A percentile compares a stretch with the other conserved stretches of the same genome.
phyloP scores from a whole-genome alignment of 2,797 vertebrate genomes.

The Syngnathus acus region DNA sequence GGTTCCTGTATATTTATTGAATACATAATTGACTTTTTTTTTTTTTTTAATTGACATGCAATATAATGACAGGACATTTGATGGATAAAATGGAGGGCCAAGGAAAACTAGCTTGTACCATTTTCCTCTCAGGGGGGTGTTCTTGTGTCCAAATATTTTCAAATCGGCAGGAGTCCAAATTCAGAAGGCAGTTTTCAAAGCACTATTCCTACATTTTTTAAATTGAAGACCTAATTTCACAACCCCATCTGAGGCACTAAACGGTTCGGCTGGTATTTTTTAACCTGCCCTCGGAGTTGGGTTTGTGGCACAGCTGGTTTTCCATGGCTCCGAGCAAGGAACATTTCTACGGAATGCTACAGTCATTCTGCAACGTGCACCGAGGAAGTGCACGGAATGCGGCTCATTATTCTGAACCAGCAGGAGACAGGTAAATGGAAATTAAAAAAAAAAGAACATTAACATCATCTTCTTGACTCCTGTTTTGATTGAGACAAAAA shows the following conservation, averaged over 20 bases:
- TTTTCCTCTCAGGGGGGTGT: constrained; percentile 4
- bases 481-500: not conserved
- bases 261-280: constrained; percentile 28
- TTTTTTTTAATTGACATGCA: constrained; percentile 44
- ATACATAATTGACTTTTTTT: constrained; percentile 41
- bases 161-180: not conserved
- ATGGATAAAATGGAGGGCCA: constrained; percentile 18
- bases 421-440: constrained; percentile 44
- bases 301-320: constrained; percentile 60
- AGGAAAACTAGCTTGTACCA: constrained; percentile 46
- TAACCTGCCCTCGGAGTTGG: not conserved
- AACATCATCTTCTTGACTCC: constrained; percentile 1
- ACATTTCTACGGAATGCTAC: constrained; percentile 22
- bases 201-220: not conserved
- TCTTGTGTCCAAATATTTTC: not conserved
- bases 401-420: constrained; percentile 20
- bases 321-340: constrained; percentile 32
- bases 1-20: constrained; percentile 67
- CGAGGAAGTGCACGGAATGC: constrained; percentile 20
- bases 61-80: constrained; percentile 44
- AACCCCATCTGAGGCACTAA: constrained; percentile 26
- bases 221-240: constrained; percentile 16
- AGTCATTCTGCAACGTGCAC: constrained; percentile 24
- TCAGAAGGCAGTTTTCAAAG: not conserved
- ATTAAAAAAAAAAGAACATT: constrained; percentile 39